Conservation (phyloP, 2,797 vertebrate species). For the Buceros bicornis region DNA sequence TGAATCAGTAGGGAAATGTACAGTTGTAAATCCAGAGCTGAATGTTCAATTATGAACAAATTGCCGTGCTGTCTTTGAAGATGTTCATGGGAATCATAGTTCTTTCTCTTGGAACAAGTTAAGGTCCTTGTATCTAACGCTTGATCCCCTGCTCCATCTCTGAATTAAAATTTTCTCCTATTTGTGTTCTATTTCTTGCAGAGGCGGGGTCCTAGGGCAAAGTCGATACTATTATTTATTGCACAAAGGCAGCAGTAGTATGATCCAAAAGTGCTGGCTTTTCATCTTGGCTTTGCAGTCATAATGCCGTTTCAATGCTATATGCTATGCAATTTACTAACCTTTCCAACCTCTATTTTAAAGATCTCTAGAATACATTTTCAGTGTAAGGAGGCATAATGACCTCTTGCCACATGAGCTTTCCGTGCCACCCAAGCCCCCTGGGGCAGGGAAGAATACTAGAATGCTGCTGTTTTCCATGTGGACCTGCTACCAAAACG, state of each 20-base stretch:
- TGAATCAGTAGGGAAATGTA: not conserved
- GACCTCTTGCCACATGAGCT: not conserved
- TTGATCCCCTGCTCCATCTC: not conserved
- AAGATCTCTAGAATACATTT: not conserved
- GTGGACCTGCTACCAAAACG: not conserved
- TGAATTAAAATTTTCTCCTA: not conserved
- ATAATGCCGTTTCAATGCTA: not conserved
- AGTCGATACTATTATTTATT: not conserved
- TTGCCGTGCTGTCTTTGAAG: not conserved
- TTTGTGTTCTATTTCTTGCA: not conserved
- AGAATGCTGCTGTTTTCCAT: not conserved
- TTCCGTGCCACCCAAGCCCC: not conserved
- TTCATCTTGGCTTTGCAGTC: not conserved
- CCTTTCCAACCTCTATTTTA: not conserved
- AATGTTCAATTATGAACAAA: not conserved
- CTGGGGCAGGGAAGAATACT: rapidly evolving
- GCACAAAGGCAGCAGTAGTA: not conserved
- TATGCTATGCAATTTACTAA: not conserved
- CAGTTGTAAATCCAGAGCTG: not conserved
- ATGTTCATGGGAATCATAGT: not conserved
- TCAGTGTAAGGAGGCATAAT: not conserved
- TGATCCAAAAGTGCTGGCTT: not conserved
- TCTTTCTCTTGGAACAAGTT: not conserved
- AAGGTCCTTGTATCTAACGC: not conserved
- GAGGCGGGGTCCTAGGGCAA: not conserved